Evolutionary conservation across 2,113 vertebrate genomes (phyloP).

Genomic region (Burhinus oedicnemus): DNA sequence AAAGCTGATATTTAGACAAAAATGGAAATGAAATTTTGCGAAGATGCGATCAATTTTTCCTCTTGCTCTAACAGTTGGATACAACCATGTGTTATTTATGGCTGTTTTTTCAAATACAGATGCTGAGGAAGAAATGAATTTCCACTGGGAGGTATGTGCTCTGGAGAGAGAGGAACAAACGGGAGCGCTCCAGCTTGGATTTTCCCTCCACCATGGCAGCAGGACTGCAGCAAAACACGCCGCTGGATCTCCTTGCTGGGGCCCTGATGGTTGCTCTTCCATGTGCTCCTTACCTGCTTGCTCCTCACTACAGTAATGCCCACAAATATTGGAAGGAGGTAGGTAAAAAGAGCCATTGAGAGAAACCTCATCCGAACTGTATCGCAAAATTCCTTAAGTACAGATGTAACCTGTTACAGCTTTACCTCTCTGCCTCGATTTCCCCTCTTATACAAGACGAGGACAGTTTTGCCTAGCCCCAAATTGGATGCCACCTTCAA

Average conservation of each 20-base stretch:
- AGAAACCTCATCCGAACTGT: neutral
- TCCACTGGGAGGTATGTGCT: neutral
- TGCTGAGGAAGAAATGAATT: neutral
- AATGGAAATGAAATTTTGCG: neutral
- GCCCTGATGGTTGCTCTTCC: no score
- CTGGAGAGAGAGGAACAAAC: neutral
- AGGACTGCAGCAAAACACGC: fast-evolving
- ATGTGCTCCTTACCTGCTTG: neutral
- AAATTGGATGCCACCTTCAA: neutral
- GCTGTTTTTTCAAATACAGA: neutral
- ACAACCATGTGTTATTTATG: neutral
- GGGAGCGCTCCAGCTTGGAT: fast-evolving
- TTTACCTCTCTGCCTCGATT: neutral
- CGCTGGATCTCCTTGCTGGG: neutral
- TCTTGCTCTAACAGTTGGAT: neutral
- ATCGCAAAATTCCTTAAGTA: neutral
- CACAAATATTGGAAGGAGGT: neutral
- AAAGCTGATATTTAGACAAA: neutral
- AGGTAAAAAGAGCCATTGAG: no score
- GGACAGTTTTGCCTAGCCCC: neutral
- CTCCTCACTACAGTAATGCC: neutral
- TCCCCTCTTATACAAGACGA: neutral
- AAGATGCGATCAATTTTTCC: neutral
- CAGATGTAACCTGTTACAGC: fast-evolving
- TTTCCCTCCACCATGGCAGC: neutral